A percentile compares a stretch with the other conserved stretches of the same genome.
phyloP scores from a whole-genome alignment of 2,888 invertebrate genomes.

The Tetrapedia diversipes region DNA sequence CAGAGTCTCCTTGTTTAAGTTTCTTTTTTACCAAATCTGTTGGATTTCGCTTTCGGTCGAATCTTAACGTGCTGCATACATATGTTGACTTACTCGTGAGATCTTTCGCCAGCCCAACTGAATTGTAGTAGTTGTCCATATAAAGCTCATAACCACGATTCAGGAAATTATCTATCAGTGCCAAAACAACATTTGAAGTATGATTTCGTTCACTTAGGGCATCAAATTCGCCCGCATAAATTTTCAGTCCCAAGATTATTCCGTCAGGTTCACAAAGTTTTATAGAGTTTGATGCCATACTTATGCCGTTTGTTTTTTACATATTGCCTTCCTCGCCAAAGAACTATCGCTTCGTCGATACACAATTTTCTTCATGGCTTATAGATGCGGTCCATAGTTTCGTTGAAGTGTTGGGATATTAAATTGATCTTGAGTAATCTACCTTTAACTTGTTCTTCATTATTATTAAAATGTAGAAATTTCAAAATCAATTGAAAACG shows the following conservation, averaged over 20 bases:
- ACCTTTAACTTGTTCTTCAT: neutral
- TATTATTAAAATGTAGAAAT: neutral
- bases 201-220: neutral
- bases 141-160: slow-evolving; percentile 2
- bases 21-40: slow-evolving; percentile 4
- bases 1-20: neutral
- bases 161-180: neutral
- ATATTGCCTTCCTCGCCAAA: slow-evolving; percentile 11
- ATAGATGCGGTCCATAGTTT: neutral
- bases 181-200: neutral
- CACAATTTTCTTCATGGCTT: neutral
- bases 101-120: slow-evolving; percentile 1
- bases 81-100: neutral
- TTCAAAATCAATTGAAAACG: neutral
- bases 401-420: neutral
- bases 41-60: neutral
- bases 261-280: neutral
- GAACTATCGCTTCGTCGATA: neutral
- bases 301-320: slow-evolving; percentile 1
- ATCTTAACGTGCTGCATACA: neutral
- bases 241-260: neutral
- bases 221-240: neutral
- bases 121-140: slow-evolving; percentile 2
- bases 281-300: neutral
- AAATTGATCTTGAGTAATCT: neutral